phyloP scores from a whole-genome alignment of 2,888 invertebrate species.

The Chaetogeoica ovagalla region DNA sequence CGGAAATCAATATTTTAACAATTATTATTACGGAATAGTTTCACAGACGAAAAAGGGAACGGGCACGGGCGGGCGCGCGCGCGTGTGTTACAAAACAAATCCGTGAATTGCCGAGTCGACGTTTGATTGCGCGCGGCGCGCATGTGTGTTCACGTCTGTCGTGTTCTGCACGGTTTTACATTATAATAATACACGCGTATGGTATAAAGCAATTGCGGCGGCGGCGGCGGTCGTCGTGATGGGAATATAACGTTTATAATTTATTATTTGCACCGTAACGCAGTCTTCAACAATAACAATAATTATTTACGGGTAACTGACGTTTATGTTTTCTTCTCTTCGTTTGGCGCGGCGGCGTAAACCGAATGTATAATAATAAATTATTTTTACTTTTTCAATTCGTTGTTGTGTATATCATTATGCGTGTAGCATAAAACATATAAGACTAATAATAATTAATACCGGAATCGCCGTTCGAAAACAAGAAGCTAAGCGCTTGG shows the following conservation, averaged over 20 bases:
- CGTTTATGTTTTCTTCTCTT: neutral
- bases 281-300: slow-evolving; percentile 5
- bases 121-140: slow-evolving; percentile 8
- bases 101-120: slow-evolving; percentile 18
- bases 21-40: too few species aligned
- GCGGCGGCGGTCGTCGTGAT: slow-evolving; percentile 37
- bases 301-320: neutral
- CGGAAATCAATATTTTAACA: too few species aligned
- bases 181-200: neutral
- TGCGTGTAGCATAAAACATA: too few species aligned
- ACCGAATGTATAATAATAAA: too few species aligned
- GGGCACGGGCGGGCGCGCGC: neutral
- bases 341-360: neutral
- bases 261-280: slow-evolving; percentile 1
- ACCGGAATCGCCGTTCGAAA: too few species aligned
- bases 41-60: neutral
- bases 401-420: too few species aligned
- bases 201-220: too few species aligned
- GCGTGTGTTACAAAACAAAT: neutral
- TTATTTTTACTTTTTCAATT: too few species aligned
- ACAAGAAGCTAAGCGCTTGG: too few species aligned
- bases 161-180: slow-evolving; percentile 20
- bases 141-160: neutral
- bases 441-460: too few species aligned
- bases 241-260: slow-evolving; percentile 38